These are phyloP conservation scores for Proisotoma minuta DNA, from an alignment of 2,888 invertebrate species.

Conservation along the genomic window DNA sequence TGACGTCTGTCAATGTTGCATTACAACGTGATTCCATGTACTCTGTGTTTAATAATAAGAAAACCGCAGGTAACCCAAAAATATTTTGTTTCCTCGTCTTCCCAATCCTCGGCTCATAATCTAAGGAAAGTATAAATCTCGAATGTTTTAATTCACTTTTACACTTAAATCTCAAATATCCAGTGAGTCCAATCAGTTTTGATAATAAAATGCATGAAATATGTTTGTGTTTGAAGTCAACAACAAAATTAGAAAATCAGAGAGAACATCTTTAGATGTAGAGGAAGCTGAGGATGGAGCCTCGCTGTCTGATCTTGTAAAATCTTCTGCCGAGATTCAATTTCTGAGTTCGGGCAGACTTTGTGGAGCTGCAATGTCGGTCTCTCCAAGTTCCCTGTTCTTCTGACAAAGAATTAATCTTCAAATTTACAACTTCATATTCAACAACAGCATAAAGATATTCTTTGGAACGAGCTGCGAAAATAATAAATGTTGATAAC, in stretches of 20 bases:
- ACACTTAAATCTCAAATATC: background rate
- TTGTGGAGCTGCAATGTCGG: background rate
- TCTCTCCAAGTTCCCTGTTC: background rate
- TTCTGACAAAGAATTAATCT: background rate
- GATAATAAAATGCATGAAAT: background rate
- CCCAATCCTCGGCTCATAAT: background rate
- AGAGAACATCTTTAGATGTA: background rate
- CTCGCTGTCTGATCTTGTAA: background rate
- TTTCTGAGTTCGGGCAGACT: background rate
- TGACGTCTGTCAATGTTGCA: constrained; percentile 29
- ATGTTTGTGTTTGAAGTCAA: background rate
- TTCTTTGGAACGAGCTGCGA: constrained; percentile 32
- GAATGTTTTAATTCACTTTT: too few species aligned
- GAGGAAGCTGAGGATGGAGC: background rate
- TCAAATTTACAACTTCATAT: background rate
- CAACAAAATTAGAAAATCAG: constrained; percentile 5
- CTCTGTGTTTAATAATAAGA: background rate
- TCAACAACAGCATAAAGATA: background rate
- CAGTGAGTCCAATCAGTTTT: background rate
- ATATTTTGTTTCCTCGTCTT: background rate
- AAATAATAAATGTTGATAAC: constrained; percentile 45
- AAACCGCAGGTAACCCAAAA: background rate
- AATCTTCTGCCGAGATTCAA: background rate
- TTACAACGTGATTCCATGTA: constrained; percentile 8
- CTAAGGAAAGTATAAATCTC: too few species aligned